Base-by-base conservation (phyloP, 2,888 invertebrate genomes). In the Sympetrum striolatum region DNA sequence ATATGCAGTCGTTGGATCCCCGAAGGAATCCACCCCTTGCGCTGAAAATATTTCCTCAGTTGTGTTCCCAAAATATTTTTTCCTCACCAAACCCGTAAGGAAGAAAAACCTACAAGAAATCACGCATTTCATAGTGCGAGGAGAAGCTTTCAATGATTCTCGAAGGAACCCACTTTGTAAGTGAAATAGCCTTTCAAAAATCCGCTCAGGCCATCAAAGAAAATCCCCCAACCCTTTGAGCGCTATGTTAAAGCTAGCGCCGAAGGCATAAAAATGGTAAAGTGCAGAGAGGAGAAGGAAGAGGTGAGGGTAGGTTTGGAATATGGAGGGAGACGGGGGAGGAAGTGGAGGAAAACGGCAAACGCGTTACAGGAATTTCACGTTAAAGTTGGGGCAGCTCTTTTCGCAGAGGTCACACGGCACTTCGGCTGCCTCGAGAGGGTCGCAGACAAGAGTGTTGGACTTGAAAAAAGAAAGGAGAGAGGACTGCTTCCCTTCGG, bases 341-440 rank as follows among this genome's bases (percentile, higher is more conserved):
- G 14, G 81, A 15, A n/a, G 53, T 31, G 53, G 44, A 58, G 58
- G 14, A 35, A 2, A 60, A 86, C 53, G 82, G 81, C 12, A 35
- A 82, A 35, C 22, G n/a, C 37, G 22, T 8, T 80, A 86, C 60
- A 86, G 86, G 86, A 64, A 86, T 86, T 86, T 60, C 86, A 48
- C 86, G 86, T 86, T 86, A 60, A 86, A 86, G 86, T 60, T 64
- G 86, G 60, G 31, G 86, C 60, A 64, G 86, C 86, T 86, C 60
- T 60, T 86, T 86, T 86, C 60, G 22, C 86, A 48, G 86, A 60
- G 86, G 60, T 86, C 86, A 86, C 86, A 58, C 73, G 25, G 73
- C 35, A 82, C 82, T 53, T 31, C 53, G 82, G 58, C 35, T 58
- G 35, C 64, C 86, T 60, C 58, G 35, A 37, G 86, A 37, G 86